These are phyloP conservation scores for Spisula solida DNA, from an alignment of 2,888 invertebrate genomes.

Conservation along the genomic window DNA sequence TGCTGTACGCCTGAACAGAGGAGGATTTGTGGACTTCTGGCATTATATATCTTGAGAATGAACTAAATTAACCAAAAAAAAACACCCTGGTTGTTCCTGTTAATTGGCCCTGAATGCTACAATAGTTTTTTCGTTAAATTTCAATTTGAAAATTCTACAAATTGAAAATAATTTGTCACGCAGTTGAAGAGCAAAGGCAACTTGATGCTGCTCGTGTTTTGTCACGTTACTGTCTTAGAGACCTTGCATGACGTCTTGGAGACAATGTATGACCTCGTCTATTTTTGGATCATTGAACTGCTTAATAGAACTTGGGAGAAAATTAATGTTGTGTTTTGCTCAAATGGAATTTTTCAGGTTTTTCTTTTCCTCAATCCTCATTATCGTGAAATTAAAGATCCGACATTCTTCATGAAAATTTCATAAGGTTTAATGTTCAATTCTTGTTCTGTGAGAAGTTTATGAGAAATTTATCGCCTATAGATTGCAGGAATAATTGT, in stretches of 20 bases:
- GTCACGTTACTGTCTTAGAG: not conserved
- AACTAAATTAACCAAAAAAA: no score
- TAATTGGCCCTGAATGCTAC: no score
- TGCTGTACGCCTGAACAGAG: no score
- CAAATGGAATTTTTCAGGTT: not conserved
- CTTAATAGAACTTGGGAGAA: not conserved
- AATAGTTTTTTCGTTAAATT: no score
- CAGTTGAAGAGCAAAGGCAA: not conserved
- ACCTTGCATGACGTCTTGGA: not conserved
- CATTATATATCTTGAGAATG: no score
- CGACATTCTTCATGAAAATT: constrained; percentile 24
- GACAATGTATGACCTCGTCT: not conserved
- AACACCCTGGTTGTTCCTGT: no score
- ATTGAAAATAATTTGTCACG: no score
- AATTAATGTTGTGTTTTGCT: not conserved
- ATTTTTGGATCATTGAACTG: constrained; percentile 13
- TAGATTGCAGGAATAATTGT: not conserved
- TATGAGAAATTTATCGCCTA: not conserved
- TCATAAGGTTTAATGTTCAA: not conserved
- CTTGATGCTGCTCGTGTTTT: not conserved
- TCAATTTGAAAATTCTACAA: no score
- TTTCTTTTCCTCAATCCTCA: not conserved
- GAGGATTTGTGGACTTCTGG: no score
- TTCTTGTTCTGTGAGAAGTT: not conserved
- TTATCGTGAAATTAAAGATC: not conserved